Percentiles rank a stretch among this genome's conserved stretches.
Conservation (phyloP, 2,797 vertebrate genomes). For the Chrysocyon brachyurus region DNA sequence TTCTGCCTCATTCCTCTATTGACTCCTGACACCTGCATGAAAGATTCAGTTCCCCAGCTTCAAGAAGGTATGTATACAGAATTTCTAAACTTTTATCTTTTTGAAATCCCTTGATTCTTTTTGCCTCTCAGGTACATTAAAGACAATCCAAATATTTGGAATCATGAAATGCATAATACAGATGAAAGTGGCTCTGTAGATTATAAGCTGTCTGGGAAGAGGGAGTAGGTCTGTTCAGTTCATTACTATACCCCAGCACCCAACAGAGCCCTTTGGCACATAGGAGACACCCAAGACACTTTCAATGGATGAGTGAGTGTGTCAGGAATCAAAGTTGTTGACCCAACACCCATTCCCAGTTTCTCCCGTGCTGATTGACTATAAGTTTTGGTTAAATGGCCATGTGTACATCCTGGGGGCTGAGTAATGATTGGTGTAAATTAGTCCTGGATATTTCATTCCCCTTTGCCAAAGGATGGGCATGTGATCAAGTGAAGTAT, state of each 20-base stretch:
- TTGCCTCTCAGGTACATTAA: conserved; percentile 72
- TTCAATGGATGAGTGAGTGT: not conserved
- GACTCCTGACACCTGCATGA: not conserved
- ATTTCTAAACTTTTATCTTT: conserved; percentile 78
- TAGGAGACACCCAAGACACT: not conserved
- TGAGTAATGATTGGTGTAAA: not conserved
- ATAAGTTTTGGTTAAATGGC: not conserved
- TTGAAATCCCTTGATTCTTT: not conserved
- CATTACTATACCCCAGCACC: not conserved
- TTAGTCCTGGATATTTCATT: not conserved
- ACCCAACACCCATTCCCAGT: not conserved
- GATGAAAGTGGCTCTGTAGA: conserved; percentile 67
- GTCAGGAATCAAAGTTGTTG: not conserved
- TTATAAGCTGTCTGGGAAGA: not conserved
- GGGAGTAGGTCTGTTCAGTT: not conserved
- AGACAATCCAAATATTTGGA: conserved; percentile 68
- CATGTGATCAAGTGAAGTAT: not conserved
- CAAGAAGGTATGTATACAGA: conserved; percentile 18
- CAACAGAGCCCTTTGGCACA: not conserved
- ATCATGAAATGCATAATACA: conserved; percentile 71
- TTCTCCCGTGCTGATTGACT: not conserved
- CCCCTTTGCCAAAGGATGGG: not conserved
- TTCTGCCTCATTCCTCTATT: not conserved
- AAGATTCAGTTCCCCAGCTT: conserved; percentile 57
- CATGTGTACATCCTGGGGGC: not conserved